Percentiles rank a stretch among this genome's conserved stretches.
Conservation (phyloP, 92 coral and sea anemone species). For the Parazoanthus darwini region DNA sequence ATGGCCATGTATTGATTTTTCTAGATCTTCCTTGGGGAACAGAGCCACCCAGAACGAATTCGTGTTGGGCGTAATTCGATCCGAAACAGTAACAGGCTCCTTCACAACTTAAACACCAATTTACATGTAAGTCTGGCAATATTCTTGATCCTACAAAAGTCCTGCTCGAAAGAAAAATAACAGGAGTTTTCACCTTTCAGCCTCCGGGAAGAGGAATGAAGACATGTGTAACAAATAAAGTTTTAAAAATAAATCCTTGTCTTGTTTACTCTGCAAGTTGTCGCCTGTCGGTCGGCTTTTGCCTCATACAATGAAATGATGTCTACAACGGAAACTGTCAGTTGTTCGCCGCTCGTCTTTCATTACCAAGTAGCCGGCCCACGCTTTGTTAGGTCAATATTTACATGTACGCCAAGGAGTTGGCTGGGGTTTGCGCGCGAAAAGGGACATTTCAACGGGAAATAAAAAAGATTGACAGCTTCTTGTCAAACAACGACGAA, state of each 20-base stretch:
- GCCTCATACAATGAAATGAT: background rate
- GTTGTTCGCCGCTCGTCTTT: background rate
- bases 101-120: background rate
- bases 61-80: slow-evolving; percentile 25
- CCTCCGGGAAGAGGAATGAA: background rate
- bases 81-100: background rate
- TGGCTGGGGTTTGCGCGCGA: slow-evolving; percentile 22
- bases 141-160: background rate
- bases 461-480: background rate
- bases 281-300: slow-evolving; percentile 28
- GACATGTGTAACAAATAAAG: background rate
- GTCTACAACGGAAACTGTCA: slow-evolving; percentile 39
- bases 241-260: background rate
- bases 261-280: background rate
- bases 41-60: slow-evolving; percentile 8
- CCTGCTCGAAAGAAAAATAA: background rate
- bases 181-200: background rate
- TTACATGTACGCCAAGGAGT: slow-evolving; percentile 3
- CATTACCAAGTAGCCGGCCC: slow-evolving; percentile 9
- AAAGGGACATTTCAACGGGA: slow-evolving; percentile 17
- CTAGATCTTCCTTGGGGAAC: background rate
- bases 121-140: background rate
- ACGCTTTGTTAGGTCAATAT: slow-evolving; percentile 21
- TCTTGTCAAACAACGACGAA: background rate
- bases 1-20: background rate